phyloP scores from a whole-genome alignment of 2,888 invertebrate genomes.

The Amblyteles armatorius region DNA sequence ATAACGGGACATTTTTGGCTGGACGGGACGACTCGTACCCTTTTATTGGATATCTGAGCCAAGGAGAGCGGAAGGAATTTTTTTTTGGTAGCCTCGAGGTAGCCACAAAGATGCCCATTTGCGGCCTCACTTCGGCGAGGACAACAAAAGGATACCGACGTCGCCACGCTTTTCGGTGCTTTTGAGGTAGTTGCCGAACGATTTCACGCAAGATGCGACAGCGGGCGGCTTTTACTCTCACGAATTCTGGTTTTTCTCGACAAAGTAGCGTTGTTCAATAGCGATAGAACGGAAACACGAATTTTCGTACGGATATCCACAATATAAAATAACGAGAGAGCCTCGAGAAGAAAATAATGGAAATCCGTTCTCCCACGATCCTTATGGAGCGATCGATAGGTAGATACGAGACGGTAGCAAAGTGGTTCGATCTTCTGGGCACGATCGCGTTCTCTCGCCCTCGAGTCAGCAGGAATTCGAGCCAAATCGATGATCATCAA shows the following conservation, averaged over 20 bases:
- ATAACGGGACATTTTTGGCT: constrained; percentile 39
- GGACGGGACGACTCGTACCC: constrained; percentile 20
- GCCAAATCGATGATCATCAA: constrained; percentile 35
- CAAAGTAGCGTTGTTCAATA: neutral
- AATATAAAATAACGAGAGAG: neutral
- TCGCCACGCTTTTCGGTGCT: constrained; percentile 43
- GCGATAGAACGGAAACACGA: neutral
- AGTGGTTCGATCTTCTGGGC: constrained; percentile 33
- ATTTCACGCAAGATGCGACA: constrained; percentile 61
- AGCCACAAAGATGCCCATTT: constrained; percentile 33
- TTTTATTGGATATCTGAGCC: constrained; percentile 35
- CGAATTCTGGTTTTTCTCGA: neutral
- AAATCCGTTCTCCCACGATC: neutral
- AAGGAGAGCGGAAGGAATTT: constrained; percentile 40
- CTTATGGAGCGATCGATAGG: constrained; percentile 38
- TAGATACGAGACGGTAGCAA: constrained; percentile 43
- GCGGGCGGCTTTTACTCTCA: constrained; percentile 38
- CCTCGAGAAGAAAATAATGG: neutral
- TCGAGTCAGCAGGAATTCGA: constrained; percentile 38
- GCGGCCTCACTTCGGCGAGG: constrained; percentile 17
- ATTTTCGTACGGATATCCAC: neutral
- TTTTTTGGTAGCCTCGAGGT: constrained; percentile 23
- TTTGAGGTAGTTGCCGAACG: constrained; percentile 44
- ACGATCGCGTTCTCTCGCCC: constrained; percentile 2
- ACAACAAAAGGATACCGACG: constrained; percentile 63